Percentiles rank a stretch among this genome's conserved stretches.
phyloP scores from a whole-genome alignment of 2,888 invertebrate species.

The Eristalinus sepulchralis region DNA sequence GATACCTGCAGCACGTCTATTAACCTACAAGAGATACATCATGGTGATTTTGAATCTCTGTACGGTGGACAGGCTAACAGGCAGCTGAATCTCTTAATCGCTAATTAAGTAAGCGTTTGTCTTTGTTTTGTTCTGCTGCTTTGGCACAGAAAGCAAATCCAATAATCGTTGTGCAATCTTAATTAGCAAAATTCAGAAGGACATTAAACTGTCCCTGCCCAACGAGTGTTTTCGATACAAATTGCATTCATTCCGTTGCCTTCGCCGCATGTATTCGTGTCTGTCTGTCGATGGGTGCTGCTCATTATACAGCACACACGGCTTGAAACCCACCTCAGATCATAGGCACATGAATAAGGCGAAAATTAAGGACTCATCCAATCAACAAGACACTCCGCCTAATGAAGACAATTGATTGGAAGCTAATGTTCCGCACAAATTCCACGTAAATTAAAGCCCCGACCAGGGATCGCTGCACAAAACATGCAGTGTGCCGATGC shows the following conservation, averaged over 20 bases:
- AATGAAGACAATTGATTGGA: constrained; percentile 64
- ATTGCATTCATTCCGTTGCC: constrained; percentile 20
- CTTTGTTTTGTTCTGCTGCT: constrained; percentile 41
- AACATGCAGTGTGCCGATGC: constrained; percentile 50
- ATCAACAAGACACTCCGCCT: constrained; percentile 38
- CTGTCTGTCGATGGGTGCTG: background rate
- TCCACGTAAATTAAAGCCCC: constrained; percentile 73
- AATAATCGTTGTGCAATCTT: constrained; percentile 71
- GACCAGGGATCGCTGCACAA: constrained; percentile 55
- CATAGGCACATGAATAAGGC: constrained; percentile 43
- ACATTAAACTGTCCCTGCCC: constrained; percentile 44
- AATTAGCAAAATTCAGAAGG: constrained; percentile 62
- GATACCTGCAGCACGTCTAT: constrained; percentile 58
- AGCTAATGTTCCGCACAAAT: constrained; percentile 37
- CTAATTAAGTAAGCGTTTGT: constrained; percentile 68
- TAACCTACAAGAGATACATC: constrained; percentile 61
- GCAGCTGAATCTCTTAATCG: constrained; percentile 43
- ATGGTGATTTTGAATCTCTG: constrained; percentile 35
- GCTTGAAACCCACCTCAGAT: constrained; percentile 50
- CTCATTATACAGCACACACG: constrained; percentile 61
- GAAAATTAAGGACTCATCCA: constrained; percentile 26
- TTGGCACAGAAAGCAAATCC: constrained; percentile 24
- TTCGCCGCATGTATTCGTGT: background rate
- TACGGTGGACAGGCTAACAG: background rate
- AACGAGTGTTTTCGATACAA: background rate